Conservation (phyloP, 1,140 invertebrate genomes). For the Callitettix versicolor region DNA sequence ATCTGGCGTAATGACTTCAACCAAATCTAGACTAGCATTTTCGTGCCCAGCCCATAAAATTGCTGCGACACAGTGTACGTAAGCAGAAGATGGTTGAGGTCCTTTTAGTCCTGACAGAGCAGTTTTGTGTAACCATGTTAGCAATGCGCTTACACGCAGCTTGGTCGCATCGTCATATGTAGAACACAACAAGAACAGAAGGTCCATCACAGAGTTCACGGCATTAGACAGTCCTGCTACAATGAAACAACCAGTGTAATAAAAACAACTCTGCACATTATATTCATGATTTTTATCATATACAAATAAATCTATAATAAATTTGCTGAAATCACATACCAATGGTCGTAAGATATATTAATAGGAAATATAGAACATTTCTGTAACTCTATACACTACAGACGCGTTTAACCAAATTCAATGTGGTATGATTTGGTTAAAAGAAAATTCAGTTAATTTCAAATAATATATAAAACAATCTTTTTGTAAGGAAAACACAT, state of each 20-base stretch:
- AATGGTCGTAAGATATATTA: too few species aligned
- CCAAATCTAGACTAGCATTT: conserved; percentile 29
- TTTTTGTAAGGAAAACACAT: too few species aligned
- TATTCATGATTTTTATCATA: too few species aligned
- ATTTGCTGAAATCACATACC: too few species aligned
- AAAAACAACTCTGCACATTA: too few species aligned
- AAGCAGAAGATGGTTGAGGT: conserved; percentile 38
- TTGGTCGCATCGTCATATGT: conserved; percentile 35
- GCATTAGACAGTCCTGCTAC: conserved; percentile 8
- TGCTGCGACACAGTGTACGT: conserved; percentile 60
- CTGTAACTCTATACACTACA: too few species aligned
- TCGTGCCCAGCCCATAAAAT: conserved; percentile 71
- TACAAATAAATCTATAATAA: too few species aligned
- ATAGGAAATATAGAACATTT: too few species aligned
- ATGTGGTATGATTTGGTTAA: too few species aligned
- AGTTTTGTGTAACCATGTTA: conserved; percentile 49
- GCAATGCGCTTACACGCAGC: conserved; percentile 41
- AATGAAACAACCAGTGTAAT: background rate
- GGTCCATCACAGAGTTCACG: conserved; percentile 19
- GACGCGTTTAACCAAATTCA: too few species aligned
- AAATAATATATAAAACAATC: too few species aligned
- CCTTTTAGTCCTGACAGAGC: conserved; percentile 25
- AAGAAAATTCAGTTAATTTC: too few species aligned
- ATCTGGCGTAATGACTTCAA: conserved; percentile 7
- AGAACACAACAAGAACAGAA: conserved; percentile 33